Conservation (phyloP, 2,888 invertebrate genomes). For the Alsophila aescularia region DNA sequence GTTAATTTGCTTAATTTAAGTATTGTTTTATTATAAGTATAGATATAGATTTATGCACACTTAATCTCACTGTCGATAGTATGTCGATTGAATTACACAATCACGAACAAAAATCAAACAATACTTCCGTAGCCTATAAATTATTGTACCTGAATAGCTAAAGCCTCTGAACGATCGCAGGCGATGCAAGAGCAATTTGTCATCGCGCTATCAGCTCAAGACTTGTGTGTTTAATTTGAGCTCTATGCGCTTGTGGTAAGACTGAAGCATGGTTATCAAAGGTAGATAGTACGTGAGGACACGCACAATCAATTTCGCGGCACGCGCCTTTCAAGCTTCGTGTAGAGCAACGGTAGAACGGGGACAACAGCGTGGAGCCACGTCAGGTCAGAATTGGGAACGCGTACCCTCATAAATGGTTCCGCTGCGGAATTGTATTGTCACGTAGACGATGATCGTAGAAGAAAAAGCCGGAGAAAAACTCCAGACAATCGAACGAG, state of each 20-base stretch:
- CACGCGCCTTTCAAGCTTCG: constrained; percentile 61
- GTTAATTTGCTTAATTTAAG: too few species aligned
- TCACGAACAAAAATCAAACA: constrained; percentile 23
- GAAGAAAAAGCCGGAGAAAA: too few species aligned
- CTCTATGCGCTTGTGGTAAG: constrained; percentile 17
- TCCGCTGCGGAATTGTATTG: background rate
- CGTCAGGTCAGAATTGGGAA: constrained; percentile 28
- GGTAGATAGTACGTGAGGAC: constrained; percentile 56
- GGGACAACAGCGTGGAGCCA: constrained; percentile 34
- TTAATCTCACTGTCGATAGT: background rate
- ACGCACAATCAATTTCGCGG: constrained; percentile 68
- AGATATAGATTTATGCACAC: too few species aligned
- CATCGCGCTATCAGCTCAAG: constrained; percentile 33
- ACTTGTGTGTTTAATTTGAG: constrained; percentile 3
- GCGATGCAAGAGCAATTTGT: constrained; percentile 64
- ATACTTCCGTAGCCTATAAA: constrained; percentile 42
- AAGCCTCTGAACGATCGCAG: constrained; percentile 30
- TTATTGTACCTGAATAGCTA: constrained; percentile 28
- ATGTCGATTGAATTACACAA: background rate
- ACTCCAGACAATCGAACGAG: too few species aligned
- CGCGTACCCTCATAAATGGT: constrained; percentile 26
- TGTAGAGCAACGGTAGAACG: constrained; percentile 54
- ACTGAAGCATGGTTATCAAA: constrained; percentile 7
- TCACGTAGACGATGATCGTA: background rate
- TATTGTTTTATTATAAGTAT: too few species aligned